These are phyloP conservation scores for Toxotes jaculatrix DNA, from an alignment of 2,113 vertebrate species.

Conservation along the genomic window DNA sequence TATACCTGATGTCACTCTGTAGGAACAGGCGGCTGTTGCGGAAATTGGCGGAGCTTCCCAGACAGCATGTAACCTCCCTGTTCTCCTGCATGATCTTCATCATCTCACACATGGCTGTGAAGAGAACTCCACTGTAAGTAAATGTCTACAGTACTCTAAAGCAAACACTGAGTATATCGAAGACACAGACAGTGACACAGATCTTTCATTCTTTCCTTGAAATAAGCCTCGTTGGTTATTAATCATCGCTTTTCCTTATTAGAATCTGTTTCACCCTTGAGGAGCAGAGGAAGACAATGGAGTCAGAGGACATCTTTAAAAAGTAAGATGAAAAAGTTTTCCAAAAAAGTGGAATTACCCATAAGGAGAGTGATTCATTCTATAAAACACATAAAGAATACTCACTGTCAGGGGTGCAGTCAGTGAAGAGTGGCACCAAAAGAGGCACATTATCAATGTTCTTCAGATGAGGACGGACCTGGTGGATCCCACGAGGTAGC, in stretches of 20 bases:
- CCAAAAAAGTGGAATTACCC: background rate
- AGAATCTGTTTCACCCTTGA: background rate
- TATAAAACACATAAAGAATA: background rate
- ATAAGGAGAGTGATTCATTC: background rate
- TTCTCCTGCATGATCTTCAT: slow-evolving; percentile 99
- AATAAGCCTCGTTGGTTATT: background rate
- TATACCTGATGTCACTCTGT: slow-evolving; percentile 95
- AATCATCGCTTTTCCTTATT: background rate
- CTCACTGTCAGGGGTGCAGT: slow-evolving; percentile 98
- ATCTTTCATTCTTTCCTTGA: too few relatives aligned
- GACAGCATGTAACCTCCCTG: slow-evolving; percentile 95
- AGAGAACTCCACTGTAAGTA: background rate
- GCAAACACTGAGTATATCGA: too few relatives aligned
- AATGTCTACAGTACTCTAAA: too few relatives aligned
- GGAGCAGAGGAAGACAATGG: too few relatives aligned
- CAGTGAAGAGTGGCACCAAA: slow-evolving; percentile 97
- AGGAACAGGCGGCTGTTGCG: slow-evolving; percentile 95
- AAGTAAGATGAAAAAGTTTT: too few relatives aligned
- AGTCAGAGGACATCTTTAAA: too few relatives aligned
- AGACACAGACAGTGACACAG: too few relatives aligned
- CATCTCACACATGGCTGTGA: slow-evolving; percentile 98
- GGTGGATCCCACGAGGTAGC: slow-evolving; percentile 97
- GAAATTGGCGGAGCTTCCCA: slow-evolving; percentile 96
- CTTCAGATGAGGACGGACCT: slow-evolving; percentile 97
- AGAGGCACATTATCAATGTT: slow-evolving; percentile 99